Conservation (phyloP, 1,140 invertebrate genomes). For the Monochamus saltuarius region DNA sequence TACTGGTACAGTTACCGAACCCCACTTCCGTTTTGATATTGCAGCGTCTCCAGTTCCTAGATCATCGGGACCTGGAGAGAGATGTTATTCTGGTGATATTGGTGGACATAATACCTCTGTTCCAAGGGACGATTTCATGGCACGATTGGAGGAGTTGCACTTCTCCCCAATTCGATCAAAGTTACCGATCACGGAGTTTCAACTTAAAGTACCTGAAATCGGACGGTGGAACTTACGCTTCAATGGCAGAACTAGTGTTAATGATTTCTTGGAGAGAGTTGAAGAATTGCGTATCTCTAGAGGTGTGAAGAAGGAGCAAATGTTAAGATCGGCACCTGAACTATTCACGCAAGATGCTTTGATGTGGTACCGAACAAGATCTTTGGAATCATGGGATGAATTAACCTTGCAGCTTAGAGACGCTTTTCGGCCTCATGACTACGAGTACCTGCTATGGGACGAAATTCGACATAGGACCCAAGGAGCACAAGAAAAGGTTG, state of each 20-base stretch:
- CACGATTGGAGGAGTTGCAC: too few relatives aligned
- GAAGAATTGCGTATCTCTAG: constrained; percentile 1
- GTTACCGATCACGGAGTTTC: too few relatives aligned
- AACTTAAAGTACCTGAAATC: too few relatives aligned
- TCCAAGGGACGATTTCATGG: too few relatives aligned
- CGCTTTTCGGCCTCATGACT: constrained; percentile 2
- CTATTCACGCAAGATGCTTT: background rate
- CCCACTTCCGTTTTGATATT: too few relatives aligned
- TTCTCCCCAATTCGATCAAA: too few relatives aligned
- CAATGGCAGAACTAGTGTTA: too few relatives aligned
- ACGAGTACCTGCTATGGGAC: background rate
- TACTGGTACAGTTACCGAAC: too few relatives aligned
- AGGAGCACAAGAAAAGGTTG: background rate
- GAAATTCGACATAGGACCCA: background rate
- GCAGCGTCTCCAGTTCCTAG: too few relatives aligned
- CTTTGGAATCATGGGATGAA: background rate
- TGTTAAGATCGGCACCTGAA: background rate
- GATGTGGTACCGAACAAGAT: background rate
- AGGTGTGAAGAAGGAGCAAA: background rate
- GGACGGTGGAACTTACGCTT: background rate
- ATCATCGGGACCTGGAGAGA: too few relatives aligned
- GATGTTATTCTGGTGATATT: too few relatives aligned
- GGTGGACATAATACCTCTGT: too few relatives aligned
- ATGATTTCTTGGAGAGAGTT: constrained; percentile 2
- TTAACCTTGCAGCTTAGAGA: background rate